These are phyloP conservation scores for Cassiopea andromeda DNA, from an alignment of 30 jellyfish, hydroid and myxozoan species.

Conservation along the genomic window DNA sequence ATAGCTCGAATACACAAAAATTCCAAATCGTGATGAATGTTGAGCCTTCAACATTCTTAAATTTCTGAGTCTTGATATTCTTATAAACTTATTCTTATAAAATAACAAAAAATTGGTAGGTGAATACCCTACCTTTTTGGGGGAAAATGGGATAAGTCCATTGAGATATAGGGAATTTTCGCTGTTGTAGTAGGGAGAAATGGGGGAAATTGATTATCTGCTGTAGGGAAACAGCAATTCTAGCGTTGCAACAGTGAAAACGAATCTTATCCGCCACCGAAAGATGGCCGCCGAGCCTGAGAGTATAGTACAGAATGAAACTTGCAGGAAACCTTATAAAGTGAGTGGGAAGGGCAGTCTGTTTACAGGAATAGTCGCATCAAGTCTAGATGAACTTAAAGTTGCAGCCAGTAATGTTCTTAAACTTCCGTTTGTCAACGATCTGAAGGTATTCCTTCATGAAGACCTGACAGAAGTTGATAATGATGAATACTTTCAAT, in stretches of 20 bases:
- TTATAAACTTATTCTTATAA: too few relatives aligned
- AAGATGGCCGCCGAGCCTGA: slow-evolving; percentile 37
- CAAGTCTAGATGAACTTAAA: slow-evolving; percentile 49
- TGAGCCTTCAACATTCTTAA: too few relatives aligned
- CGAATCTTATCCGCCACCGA: background rate
- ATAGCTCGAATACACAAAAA: too few relatives aligned
- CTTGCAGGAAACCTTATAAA: slow-evolving; percentile 44
- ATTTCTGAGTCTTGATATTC: too few relatives aligned
- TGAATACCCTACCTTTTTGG: too few relatives aligned
- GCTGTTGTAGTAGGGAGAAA: too few relatives aligned
- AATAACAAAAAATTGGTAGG: too few relatives aligned
- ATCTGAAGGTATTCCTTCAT: slow-evolving; percentile 52
- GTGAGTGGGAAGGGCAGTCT: slow-evolving; percentile 22
- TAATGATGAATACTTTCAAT: slow-evolving; percentile 83
- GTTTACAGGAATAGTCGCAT: slow-evolving; percentile 67
- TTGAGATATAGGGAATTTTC: too few relatives aligned
- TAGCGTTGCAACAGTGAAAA: background rate
- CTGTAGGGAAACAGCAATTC: too few relatives aligned
- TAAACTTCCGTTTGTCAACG: slow-evolving; percentile 4
- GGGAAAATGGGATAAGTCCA: too few relatives aligned
- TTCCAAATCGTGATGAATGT: too few relatives aligned
- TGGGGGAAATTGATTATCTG: too few relatives aligned
- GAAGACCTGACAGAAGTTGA: slow-evolving; percentile 91
- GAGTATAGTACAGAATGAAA: background rate
- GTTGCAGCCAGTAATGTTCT: slow-evolving; percentile 18